Evolutionary conservation across 1,140 invertebrate genomes (phyloP), one percentile per base, ranked within the genome.

Genomic region (Amyelois transitella): DNA sequence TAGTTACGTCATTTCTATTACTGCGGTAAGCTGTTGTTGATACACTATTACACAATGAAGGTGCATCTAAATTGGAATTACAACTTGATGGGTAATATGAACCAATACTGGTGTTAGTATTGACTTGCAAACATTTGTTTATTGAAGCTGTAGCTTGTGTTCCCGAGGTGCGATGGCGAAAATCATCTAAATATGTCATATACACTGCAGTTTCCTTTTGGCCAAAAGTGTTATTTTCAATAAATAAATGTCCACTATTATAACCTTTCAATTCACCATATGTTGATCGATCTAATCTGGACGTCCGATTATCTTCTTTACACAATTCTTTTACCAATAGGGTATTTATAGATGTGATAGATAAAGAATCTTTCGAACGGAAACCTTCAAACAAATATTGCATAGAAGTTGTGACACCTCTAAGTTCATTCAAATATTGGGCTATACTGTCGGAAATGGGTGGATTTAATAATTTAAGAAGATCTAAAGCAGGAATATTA

Each of bases 101-200:
- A 43, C 20, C 48, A 25, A 20, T 21, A 14, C 25, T 52, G 5
- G 12, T 24, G 6, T 51, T 53, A 17, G 18, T 10, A 44, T 24
- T 18, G 20, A 79, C 76, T 75, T 87, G 84, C 53, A 85, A 69
- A 58, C 79, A 86, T 63, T 87, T 86, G 56, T 87, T 87, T 32
- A 87, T 67, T 5, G 72, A 81, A 57, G 78, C 84, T 32, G 84
- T 84, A 21, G 84, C 84, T 69, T 87, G 84, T 19, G 84, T 80
- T 21, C 76, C 75, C 49, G 69, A 76, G n/a, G 68, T 65, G 25
- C 57, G 68, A 64, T 52, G 54, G n/a, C 50, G 56, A 52, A 45
- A 64, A 21, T 77, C 62, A 51, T 77, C 58, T 52, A 69, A 72
- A 18, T 79, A 55, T 25, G 74, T 76, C 75, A 86, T 78, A 45